Conservation (phyloP, 2,797 vertebrate genomes). For the Dromococcyx pavoninus region DNA sequence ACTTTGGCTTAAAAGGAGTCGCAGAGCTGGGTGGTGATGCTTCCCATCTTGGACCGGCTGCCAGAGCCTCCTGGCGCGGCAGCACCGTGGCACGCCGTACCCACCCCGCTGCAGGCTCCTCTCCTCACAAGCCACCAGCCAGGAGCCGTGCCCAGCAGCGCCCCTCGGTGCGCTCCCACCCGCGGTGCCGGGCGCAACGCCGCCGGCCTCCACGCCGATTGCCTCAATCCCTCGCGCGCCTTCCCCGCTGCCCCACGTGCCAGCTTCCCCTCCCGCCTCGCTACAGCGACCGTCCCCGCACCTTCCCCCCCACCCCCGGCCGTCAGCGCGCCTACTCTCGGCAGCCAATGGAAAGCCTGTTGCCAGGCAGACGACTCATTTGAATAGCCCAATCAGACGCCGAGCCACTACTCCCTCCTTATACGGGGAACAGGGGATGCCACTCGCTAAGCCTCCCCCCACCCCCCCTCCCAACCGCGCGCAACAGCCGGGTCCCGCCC, state of each 20-base stretch:
- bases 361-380: slow-evolving; percentile 76
- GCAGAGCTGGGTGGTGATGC: accelerated
- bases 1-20: not conserved
- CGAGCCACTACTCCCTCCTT: slow-evolving; percentile 57
- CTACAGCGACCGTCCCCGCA: slow-evolving; percentile 33
- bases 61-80: too few species aligned
- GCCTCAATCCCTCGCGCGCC: not conserved
- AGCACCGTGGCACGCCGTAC: too few species aligned
- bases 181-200: too few species aligned
- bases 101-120: too few species aligned
- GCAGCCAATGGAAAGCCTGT: slow-evolving; percentile 72
- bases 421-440: slow-evolving; percentile 69
- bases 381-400: slow-evolving; percentile 74
- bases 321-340: not conserved
- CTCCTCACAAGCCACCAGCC: not conserved
- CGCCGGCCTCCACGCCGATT: too few species aligned
- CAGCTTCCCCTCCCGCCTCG: slow-evolving; percentile 40
- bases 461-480: not conserved
- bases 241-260: not conserved
- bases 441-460: not conserved
- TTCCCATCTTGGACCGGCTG: too few species aligned
- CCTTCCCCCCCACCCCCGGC: not conserved
- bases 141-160: too few species aligned
- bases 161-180: too few species aligned
- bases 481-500: not conserved